These are phyloP conservation scores for Semicossyphus pulcher DNA, from an alignment of 2,113 vertebrate genomes.

Conservation along the genomic window DNA sequence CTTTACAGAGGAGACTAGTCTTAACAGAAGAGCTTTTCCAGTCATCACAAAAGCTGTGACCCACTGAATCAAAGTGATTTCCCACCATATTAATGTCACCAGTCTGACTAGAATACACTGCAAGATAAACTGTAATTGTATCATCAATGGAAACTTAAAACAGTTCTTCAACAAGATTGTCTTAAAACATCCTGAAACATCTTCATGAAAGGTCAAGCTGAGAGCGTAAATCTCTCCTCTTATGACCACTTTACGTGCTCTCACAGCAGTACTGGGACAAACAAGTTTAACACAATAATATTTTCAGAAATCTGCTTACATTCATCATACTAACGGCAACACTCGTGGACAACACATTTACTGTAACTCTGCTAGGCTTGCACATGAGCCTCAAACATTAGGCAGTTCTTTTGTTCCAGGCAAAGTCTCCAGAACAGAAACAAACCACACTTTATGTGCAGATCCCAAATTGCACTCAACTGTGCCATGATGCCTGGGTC, in stretches of 20 bases:
- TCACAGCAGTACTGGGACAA: neutral
- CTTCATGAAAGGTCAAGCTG: neutral
- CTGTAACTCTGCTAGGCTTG: neutral
- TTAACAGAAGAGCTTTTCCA: slow-evolving; percentile 55
- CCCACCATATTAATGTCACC: slow-evolving; percentile 69
- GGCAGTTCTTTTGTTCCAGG: slow-evolving; percentile 46
- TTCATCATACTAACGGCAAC: neutral
- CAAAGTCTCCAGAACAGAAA: slow-evolving; percentile 52
- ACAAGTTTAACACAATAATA: neutral
- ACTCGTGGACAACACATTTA: slow-evolving; percentile 2
- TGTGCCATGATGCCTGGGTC: slow-evolving; percentile 49
- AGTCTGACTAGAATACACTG: slow-evolving; percentile 29
- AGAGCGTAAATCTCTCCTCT: neutral
- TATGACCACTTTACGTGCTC: neutral
- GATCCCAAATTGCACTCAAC: slow-evolving; percentile 52
- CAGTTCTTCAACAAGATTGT: slow-evolving; percentile 21
- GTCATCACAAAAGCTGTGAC: slow-evolving; percentile 47
- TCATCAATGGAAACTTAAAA: slow-evolving; percentile 52
- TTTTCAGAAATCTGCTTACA: slow-evolving; percentile 6
- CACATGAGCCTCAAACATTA: neutral
- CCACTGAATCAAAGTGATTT: slow-evolving; percentile 65
- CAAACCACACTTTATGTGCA: slow-evolving; percentile 65
- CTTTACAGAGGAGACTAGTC: slow-evolving; percentile 38
- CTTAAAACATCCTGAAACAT: slow-evolving; percentile 31
- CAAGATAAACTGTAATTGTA: slow-evolving; percentile 25